Evolutionary conservation across 2,113 vertebrate species (phyloP).

Genomic region (Crotophaga sulcirostris): DNA sequence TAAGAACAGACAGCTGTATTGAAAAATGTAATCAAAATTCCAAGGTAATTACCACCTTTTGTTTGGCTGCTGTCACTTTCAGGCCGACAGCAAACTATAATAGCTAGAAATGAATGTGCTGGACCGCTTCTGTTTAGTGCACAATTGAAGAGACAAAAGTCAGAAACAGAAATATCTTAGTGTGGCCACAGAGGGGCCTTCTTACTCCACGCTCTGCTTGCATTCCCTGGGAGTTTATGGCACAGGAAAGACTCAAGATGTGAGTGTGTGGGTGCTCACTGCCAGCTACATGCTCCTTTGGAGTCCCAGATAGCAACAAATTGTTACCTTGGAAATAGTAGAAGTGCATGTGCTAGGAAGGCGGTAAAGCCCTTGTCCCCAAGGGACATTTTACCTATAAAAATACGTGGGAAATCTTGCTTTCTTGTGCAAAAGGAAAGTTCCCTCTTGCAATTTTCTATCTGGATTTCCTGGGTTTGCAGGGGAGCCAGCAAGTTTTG

Average conservation of each 20-base stretch:
- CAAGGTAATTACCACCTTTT: background rate
- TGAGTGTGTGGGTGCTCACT: background rate
- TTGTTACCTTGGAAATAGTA: background rate
- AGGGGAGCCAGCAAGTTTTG: background rate
- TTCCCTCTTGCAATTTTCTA: background rate
- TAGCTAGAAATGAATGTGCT: background rate
- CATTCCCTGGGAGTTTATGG: background rate
- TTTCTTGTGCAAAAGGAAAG: background rate
- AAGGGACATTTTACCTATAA: background rate
- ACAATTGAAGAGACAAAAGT: background rate
- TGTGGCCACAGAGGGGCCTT: slow-evolving; percentile 14
- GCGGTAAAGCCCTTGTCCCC: background rate
- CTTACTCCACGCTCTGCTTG: background rate
- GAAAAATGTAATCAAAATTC: background rate
- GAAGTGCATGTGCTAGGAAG: background rate
- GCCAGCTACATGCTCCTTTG: background rate
- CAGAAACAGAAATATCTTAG: background rate
- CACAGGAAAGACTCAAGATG: background rate
- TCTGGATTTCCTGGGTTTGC: background rate
- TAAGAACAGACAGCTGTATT: background rate
- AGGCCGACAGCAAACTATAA: background rate
- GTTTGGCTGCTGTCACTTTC: background rate
- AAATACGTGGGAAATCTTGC: background rate
- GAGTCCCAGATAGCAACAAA: background rate
- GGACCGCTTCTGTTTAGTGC: background rate